These are phyloP conservation scores for Hydrozoanthus gracilis DNA, from an alignment of 92 coral and sea anemone genomes.

Conservation along the genomic window DNA sequence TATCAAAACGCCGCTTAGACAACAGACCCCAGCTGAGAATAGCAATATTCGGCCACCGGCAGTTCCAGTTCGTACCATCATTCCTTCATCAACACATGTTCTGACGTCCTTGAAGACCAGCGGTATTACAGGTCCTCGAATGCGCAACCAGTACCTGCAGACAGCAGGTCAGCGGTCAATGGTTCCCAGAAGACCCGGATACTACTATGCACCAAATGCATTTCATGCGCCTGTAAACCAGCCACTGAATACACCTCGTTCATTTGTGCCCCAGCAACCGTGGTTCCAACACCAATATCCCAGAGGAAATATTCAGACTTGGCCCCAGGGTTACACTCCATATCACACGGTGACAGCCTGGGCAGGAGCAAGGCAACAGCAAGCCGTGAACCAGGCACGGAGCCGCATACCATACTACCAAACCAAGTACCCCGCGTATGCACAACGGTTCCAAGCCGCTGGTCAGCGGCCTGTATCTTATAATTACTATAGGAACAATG, in stretches of 20 bases:
- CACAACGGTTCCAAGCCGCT: neutral
- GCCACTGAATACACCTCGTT: constrained; percentile 24
- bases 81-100: constrained; percentile 15
- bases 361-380: constrained; percentile 7
- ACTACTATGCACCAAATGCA: constrained; percentile 13
- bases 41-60: constrained; percentile 33
- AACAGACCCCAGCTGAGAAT: neutral
- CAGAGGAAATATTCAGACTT: constrained; percentile 16
- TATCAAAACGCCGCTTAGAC: neutral
- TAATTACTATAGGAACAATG: constrained; percentile 23
- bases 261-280: constrained; percentile 22
- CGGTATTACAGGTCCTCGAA: neutral
- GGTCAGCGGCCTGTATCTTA: neutral
- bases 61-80: constrained; percentile 27
- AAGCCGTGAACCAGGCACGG: constrained; percentile 8
- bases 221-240: neutral
- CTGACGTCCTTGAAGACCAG: neutral
- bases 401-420: constrained; percentile 12
- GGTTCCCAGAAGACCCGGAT: constrained; percentile 7
- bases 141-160: constrained; percentile 7
- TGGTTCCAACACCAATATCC: constrained; percentile 38
- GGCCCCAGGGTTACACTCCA: constrained; percentile 18
- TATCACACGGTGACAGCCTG: constrained; percentile 4
- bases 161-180: constrained; percentile 26
- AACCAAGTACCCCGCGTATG: constrained; percentile 1